A percentile compares a stretch with the other conserved stretches of the same genome.
These are phyloP conservation scores for Caradrina kadenii DNA, from an alignment of 2,888 invertebrate species.

Conservation along the genomic window DNA sequence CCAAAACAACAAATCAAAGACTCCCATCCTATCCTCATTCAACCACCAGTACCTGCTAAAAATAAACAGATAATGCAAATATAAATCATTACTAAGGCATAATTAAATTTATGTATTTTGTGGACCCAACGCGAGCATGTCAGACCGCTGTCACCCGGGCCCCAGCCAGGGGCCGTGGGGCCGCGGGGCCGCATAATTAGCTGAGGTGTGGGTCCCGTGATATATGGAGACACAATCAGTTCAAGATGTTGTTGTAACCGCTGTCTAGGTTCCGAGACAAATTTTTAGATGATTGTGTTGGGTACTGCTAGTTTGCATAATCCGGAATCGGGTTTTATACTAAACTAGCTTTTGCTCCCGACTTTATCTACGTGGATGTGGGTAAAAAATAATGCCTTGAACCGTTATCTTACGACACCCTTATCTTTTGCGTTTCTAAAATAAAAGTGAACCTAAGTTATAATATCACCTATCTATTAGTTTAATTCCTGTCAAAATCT, in stretches of 20 bases:
- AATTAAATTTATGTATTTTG: constrained; percentile 55
- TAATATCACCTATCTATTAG: too few relatives aligned
- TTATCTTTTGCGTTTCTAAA: too few relatives aligned
- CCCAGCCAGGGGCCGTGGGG: constrained; percentile 15
- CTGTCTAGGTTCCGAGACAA: constrained; percentile 25
- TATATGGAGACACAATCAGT: constrained; percentile 52
- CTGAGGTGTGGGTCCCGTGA: constrained; percentile 46
- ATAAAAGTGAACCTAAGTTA: too few relatives aligned
- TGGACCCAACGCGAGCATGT: constrained; percentile 26
- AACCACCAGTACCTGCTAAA: constrained; percentile 9
- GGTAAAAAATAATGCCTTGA: too few relatives aligned
- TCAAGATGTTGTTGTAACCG: constrained; percentile 44
- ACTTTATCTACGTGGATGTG: too few relatives aligned
- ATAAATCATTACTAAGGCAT: constrained; percentile 52
- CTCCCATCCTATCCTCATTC: neutral
- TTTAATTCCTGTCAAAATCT: too few relatives aligned
- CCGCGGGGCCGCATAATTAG: constrained; percentile 55
- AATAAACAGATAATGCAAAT: constrained; percentile 37
- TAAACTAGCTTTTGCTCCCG: too few relatives aligned
- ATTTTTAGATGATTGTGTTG: constrained; percentile 25
- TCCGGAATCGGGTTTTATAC: neutral
- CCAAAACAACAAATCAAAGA: constrained; percentile 3
- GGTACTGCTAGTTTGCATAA: neutral
- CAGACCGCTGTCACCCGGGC: constrained; percentile 55
- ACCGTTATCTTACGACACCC: too few relatives aligned